phyloP scores from a whole-genome alignment of 1,140 invertebrate species.

The Odontomachus brunneus region DNA sequence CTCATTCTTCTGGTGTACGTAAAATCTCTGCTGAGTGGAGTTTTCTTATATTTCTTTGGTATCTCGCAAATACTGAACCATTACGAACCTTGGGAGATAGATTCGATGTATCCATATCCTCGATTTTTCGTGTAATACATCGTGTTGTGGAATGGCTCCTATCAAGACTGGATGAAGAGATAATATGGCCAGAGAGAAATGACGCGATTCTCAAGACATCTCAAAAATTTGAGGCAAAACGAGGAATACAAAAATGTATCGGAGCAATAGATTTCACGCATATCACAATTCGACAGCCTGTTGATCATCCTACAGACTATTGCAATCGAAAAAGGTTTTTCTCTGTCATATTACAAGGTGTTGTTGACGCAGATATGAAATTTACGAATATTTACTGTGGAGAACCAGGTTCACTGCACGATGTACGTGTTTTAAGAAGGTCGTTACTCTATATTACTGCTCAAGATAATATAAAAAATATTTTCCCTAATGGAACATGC shows the following conservation, averaged over 20 bases:
- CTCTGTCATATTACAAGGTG: slow-evolving; percentile 60
- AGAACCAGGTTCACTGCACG: no score
- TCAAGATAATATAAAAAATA: slow-evolving; percentile 42
- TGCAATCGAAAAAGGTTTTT: slow-evolving; percentile 64
- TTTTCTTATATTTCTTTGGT: slow-evolving; percentile 61
- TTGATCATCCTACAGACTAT: slow-evolving; percentile 51
- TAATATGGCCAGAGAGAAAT: slow-evolving; percentile 42
- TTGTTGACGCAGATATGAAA: no score
- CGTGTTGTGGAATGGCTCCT: slow-evolving; percentile 43
- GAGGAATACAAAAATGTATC: slow-evolving; percentile 18
- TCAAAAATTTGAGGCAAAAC: neutral
- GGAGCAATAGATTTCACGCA: slow-evolving; percentile 69
- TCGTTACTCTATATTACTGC: neutral
- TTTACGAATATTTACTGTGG: neutral
- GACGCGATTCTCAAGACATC: neutral
- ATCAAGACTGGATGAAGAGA: slow-evolving; percentile 44
- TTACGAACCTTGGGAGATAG: slow-evolving; percentile 61
- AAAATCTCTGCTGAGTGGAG: slow-evolving; percentile 53
- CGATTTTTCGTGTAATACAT: slow-evolving; percentile 37
- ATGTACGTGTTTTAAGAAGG: neutral
- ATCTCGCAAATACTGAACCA: slow-evolving; percentile 60
- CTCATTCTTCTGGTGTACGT: slow-evolving; percentile 28
- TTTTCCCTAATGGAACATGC: slow-evolving; percentile 49
- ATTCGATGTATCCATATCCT: slow-evolving; percentile 55
- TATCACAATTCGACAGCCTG: slow-evolving; percentile 65